These are phyloP conservation scores for Microcebus jonahi DNA, from an alignment of 2,113 vertebrate genomes.

Conservation along the genomic window DNA sequence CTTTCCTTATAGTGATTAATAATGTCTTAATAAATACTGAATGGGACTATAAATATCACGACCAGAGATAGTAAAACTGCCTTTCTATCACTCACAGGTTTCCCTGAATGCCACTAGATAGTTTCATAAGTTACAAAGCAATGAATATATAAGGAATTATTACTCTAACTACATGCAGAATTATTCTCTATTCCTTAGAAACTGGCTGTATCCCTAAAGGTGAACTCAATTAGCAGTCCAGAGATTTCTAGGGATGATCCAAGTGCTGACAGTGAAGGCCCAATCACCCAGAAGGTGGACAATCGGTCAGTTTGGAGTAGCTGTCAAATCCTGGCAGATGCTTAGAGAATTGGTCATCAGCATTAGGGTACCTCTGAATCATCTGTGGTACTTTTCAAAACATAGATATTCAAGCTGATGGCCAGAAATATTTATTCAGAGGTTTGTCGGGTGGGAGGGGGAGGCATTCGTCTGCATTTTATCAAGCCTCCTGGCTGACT, in stretches of 20 bases:
- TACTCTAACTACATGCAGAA: not conserved
- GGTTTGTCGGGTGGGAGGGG: fast-evolving
- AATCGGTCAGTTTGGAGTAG: not conserved
- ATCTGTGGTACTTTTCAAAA: not conserved
- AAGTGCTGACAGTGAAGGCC: not conserved
- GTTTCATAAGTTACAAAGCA: not conserved
- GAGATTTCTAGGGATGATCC: not conserved
- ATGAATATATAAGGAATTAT: not conserved
- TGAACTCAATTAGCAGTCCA: not conserved
- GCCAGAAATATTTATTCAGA: not conserved
- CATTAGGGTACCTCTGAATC: not conserved
- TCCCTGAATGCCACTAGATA: not conserved
- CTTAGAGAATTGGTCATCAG: not conserved
- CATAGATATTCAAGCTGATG: not conserved
- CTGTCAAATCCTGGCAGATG: not conserved
- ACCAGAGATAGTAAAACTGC: not conserved
- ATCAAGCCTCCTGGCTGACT: not conserved
- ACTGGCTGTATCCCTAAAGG: not conserved
- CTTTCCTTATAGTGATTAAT: not conserved
- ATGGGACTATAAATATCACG: not conserved
- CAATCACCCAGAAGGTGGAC: not conserved
- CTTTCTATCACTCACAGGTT: not conserved
- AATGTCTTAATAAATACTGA: not conserved
- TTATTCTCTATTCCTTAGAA: not conserved
- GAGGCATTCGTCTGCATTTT: not conserved